Evolutionary conservation across 2,888 invertebrate genomes (phyloP), one percentile per base, ranked within the genome.

Genomic region (Amblyjoppa proteus): DNA sequence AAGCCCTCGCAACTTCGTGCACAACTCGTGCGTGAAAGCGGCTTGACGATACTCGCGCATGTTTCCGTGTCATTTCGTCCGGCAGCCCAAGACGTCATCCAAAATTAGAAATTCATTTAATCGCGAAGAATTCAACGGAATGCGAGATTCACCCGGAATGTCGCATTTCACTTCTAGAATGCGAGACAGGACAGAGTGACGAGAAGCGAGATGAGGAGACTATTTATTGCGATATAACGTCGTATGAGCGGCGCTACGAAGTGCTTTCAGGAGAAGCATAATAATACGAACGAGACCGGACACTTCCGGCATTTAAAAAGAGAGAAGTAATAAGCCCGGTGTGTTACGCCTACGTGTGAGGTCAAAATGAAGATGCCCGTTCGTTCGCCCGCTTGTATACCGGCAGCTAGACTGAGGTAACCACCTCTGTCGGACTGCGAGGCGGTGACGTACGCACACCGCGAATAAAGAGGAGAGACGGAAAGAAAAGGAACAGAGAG

Each of bases 231-330:
- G 31, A 31, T 38, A 38, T n/a, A 31, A 34, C 20, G 20, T 16
- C 20, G 58, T n/a, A 7, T 45, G 49, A 31, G 3, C 64, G 61
- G 7, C 31, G 61, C 75, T 31, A 49, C 49, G 25, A 68, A 20
- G 68, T 11, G 49, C n/a, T 41, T 53, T 66, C 68, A 9, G 20
- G 58, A 73, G 45, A 73, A 75, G 70, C 53, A 77, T 66, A 64
- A 78, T 73, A 71, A 74, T 68, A 74, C 75, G n/a, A 51, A 83
- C n/a, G 66, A 45, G 56, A 51, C 51, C 41, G 70, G 75, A 61
- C 71, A 84, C 53, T 81, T 84, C 80, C 84, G 76, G 80, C 84
- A 81, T 76, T 64, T 38, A 53, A 58, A 66, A 76, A 80, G 31
- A 51, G 51, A 76, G 49, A 70, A 70, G 51, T 69, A 81, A 58